Evolutionary conservation across 2,797 vertebrate genomes (phyloP).

Genomic region (Gobio occitaniae): DNA sequence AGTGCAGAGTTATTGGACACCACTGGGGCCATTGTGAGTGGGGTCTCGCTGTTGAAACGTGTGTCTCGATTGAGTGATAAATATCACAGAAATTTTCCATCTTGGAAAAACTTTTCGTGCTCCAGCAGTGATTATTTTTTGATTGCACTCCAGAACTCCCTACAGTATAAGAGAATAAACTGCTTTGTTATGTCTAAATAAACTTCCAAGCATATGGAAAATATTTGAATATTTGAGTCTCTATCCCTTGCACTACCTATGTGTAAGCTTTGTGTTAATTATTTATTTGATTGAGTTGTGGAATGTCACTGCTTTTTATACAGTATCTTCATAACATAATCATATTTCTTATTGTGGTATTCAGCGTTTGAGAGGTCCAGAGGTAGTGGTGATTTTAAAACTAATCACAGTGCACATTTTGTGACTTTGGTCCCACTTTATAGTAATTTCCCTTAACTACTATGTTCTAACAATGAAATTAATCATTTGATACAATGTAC

Average conservation of each 20-base stretch:
- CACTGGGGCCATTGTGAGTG: constrained; percentile 74
- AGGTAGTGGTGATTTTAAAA: constrained; percentile 12
- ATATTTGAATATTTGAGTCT: background rate
- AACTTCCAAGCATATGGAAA: background rate
- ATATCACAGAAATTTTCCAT: constrained; percentile 58
- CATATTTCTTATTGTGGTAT: background rate
- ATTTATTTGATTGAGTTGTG: background rate
- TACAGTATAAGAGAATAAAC: constrained; percentile 15
- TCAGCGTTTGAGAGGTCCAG: background rate
- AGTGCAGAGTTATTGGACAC: constrained; percentile 77
- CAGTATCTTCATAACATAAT: background rate
- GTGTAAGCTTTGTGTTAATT: background rate
- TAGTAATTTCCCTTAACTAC: too few relatives aligned
- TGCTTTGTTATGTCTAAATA: background rate
- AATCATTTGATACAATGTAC: too few relatives aligned
- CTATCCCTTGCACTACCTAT: background rate
- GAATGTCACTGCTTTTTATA: background rate
- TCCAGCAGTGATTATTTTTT: constrained; percentile 17
- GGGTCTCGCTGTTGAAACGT: constrained; percentile 63
- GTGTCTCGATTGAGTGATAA: constrained; percentile 42
- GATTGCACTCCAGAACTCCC: background rate
- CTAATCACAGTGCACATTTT: background rate
- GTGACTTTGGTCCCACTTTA: background rate
- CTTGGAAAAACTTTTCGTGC: constrained; percentile 14
- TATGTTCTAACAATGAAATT: too few relatives aligned